Evolutionary conservation across 2,797 vertebrate species (phyloP), one percentile per base, ranked within the genome.

Genomic region (Platyrinchus mystaceus): DNA sequence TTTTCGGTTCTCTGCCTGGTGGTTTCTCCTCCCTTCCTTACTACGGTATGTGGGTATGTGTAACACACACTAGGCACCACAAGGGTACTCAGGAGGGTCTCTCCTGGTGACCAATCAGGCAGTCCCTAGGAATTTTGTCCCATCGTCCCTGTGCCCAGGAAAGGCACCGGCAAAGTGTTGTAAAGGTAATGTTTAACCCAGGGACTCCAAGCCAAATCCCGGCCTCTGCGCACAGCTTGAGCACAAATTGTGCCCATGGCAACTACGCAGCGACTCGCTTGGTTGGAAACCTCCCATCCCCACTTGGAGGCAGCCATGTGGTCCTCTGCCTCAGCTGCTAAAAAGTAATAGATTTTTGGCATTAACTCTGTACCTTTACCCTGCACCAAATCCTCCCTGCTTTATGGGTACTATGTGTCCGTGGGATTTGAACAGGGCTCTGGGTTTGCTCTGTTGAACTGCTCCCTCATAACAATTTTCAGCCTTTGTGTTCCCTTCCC

Each of bases 211-310:
- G 95, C 94, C 94, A 93, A 93, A 90, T 87, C 87, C 83, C 46
- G 85, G 93, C 89, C 93, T 44, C 93, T 92, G 64, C 0, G 5
- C 90, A 87, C 91, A 91, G 87, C 87, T 93, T 93, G 89, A 94
- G 85, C 91, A 77, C 90, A 76, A 95, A 88, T 80, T 93, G 95
- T 96, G 94, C 95, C 90, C 87, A 93, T 95, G 91, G 94, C 88
- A 95, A 93, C 94, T 90, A 94, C 1, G 1, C 68, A 86, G 90
- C 2, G 2, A 84, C 87, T 84, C 3, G 23, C 80, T 70, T 50
- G 70, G 83, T 68, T 96, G 95, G 91, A 95, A 97, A 74, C 43
- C 74, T 94, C 93, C 74, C 81, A 90, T 94, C 49, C 56, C 49
- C 87, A 78, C 89, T 94, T 76, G 70, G 53, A 86, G 92, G 74